Base-by-base conservation (phyloP, 2,113 vertebrate species). In the Hoplias malabaricus region DNA sequence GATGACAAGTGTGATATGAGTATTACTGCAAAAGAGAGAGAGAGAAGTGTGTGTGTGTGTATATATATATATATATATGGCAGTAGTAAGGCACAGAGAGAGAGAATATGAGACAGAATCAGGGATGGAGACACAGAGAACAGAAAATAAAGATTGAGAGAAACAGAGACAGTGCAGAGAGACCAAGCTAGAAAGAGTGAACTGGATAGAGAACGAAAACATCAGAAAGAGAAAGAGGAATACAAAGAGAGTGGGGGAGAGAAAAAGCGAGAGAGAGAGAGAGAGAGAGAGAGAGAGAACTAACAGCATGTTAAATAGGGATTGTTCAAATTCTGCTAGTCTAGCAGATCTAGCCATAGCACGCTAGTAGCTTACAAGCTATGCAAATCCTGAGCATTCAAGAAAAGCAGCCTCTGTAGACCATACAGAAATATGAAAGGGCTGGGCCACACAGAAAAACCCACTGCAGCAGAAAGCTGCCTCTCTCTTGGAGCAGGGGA, bases 401-500 rank as follows among this genome's bases (percentile, higher is more conserved):
- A 36, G 25, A 36, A 63, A 11, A n/a, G 59, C 59, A 23, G 48
- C 33, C 14, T 61, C 57, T 61, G 31, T 63, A 63, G 59, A 36
- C 16, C 59, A 36, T 29, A 68, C 10, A 40, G 31, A 38, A 25
- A 27, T 71, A 56, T 38, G 13, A 57, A 56, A 68, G 43, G 36
- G 62, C 31, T 34, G 46, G 29, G 21, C 46, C 19, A 54, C 46
- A 75, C 50, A 80, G 56, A 33, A 74, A 74, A 61, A 59, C 36
- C 23, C 31, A 69, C 10, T 68, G 56, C 70, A 79, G 72, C 78
- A 75, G 43, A 79, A 70, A 80, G 63, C 29, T 54, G 31, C 36
- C 43, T 72, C 31, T 73, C 53, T 38, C 13, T 50, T 1, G 4
- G 40, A 72, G 61, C 14, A 67, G 50, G 59, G 66, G 50, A 71